Percentiles rank a stretch among this genome's conserved stretches.
Evolutionary conservation across 1,140 invertebrate species (phyloP).

Genomic region (Drosophila suzukii): DNA sequence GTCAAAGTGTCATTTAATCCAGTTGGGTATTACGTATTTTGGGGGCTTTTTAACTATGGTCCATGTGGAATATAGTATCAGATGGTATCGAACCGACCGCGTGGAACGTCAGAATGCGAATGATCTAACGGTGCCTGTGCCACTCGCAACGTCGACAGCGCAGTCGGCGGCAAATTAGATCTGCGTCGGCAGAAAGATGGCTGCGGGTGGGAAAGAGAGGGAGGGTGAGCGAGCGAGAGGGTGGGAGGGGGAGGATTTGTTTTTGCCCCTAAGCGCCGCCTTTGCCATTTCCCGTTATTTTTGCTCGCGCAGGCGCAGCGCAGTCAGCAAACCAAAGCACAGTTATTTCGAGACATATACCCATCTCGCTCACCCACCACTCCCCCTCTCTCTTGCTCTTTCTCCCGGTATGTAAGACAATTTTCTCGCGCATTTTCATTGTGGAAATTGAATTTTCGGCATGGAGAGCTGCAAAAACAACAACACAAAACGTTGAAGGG

Average conservation of each 20-base stretch:
- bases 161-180: constrained; percentile 47
- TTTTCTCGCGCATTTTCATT: constrained; percentile 82
- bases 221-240: constrained; percentile 12
- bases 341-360: constrained; percentile 20
- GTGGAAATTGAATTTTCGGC: constrained; percentile 82
- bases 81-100: constrained; percentile 65
- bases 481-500: constrained; percentile 20
- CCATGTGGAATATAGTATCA: constrained; percentile 4
- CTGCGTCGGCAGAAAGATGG: constrained; percentile 50
- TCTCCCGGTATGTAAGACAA: constrained; percentile 66
- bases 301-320: constrained; percentile 59
- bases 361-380: constrained; percentile 14
- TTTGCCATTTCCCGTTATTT: constrained; percentile 78
- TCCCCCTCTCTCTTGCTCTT: constrained; percentile 9
- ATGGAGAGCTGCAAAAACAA: constrained; percentile 65
- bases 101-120: constrained; percentile 72
- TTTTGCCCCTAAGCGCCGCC: constrained; percentile 70
- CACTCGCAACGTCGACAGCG: constrained; percentile 59
- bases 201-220: constrained; percentile 53
- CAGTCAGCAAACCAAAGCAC: constrained; percentile 66
- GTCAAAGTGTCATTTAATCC: constrained; percentile 7
- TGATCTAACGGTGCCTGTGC: constrained; percentile 68
- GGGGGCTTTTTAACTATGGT: not conserved
- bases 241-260: constrained; percentile 13
- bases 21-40: constrained; percentile 18